Evolutionary conservation across 1,140 invertebrate genomes (phyloP).

Genomic region (Callitettix versicolor): DNA sequence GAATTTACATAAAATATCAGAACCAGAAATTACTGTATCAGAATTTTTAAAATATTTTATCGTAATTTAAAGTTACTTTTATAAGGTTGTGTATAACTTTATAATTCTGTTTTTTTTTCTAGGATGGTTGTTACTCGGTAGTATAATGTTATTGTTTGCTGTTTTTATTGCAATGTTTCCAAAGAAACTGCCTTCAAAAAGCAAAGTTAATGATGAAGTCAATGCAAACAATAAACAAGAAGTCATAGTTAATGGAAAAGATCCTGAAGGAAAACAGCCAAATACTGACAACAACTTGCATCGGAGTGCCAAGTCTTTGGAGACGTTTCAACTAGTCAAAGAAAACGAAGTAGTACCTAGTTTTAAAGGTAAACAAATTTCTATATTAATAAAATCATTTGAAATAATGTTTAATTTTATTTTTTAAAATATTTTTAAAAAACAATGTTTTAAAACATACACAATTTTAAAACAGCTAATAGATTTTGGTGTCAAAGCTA

Average conservation of each 20-base stretch:
- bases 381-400: no score
- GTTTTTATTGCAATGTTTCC: slow-evolving; percentile 48
- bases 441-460: no score
- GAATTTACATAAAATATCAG: no score
- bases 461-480: no score
- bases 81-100: no score
- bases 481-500: no score
- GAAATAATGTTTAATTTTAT: no score
- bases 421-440: no score
- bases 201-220: slow-evolving; percentile 12
- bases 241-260: neutral
- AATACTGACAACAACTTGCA: neutral
- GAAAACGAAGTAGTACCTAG: slow-evolving; percentile 11
- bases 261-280: neutral
- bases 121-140: slow-evolving; percentile 48
- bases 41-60: no score
- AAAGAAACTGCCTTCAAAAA: slow-evolving; percentile 37
- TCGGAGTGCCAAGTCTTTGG: neutral
- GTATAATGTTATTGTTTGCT: slow-evolving; percentile 43
- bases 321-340: neutral
- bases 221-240: slow-evolving; percentile 1
- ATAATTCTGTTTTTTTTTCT: no score
- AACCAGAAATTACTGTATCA: no score
- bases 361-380: slow-evolving; percentile 19
- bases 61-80: no score